Conservation (phyloP, 2,888 invertebrate genomes). For the Drosophila paranaensis region DNA sequence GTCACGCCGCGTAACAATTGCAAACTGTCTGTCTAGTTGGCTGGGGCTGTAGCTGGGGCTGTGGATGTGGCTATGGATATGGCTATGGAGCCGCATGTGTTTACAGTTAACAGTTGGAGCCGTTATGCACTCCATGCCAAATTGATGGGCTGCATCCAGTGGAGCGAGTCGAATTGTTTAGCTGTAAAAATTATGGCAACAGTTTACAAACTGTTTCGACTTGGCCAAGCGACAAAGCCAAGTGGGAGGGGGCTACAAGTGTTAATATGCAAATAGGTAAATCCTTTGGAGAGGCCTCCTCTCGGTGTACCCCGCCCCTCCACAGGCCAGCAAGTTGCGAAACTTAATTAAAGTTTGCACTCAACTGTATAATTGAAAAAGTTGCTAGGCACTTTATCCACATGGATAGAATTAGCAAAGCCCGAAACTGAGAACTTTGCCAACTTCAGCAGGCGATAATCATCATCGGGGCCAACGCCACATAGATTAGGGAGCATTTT, state of each 20-base stretch:
- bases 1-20: constrained; percentile 11
- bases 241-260: not conserved
- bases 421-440: not conserved
- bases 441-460: not conserved
- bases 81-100: not conserved
- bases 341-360: constrained; percentile 18
- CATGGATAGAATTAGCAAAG: constrained; percentile 8
- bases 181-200: constrained; percentile 1
- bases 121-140: not conserved
- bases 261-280: constrained; percentile 8
- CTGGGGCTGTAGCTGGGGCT: too few relatives aligned
- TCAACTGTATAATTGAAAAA: constrained; percentile 12
- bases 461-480: not conserved
- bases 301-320: too few relatives aligned
- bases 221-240: not conserved
- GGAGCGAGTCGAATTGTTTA: not conserved
- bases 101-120: constrained; percentile 1
- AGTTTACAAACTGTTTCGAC: constrained; percentile 2
- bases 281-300: not conserved
- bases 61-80: not conserved
- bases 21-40: not conserved
- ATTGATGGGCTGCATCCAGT: constrained; percentile 1
- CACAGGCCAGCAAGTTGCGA: not conserved
- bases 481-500: not conserved
- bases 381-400: constrained; percentile 9